These are phyloP conservation scores for Tenebrio molitor DNA, from an alignment of 1,140 invertebrate species.

Conservation along the genomic window DNA sequence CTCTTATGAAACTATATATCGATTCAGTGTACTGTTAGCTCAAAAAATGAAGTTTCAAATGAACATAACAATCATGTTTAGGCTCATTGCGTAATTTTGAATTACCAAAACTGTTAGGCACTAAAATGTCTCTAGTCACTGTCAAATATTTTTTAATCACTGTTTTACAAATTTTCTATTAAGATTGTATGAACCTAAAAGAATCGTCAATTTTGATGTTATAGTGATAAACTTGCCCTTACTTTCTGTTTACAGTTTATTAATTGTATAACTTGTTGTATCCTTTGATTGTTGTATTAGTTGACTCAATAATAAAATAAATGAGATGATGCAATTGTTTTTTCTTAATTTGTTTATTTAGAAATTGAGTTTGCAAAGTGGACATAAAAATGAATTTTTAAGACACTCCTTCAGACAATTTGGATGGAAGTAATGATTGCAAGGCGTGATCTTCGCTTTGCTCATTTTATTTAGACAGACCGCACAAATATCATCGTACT, in stretches of 20 bases:
- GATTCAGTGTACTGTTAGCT: neutral
- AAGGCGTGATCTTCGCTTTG: slow-evolving; percentile 78
- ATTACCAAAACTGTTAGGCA: slow-evolving; percentile 9
- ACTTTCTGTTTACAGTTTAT: neutral
- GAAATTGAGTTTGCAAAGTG: slow-evolving; percentile 75
- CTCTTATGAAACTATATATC: neutral
- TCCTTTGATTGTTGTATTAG: slow-evolving; percentile 41
- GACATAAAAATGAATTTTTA: slow-evolving; percentile 76
- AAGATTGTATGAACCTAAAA: neutral
- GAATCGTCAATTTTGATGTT: slow-evolving; percentile 19
- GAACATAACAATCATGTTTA: slow-evolving; percentile 6
- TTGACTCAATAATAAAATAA: slow-evolving; percentile 35
- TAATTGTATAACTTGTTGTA: slow-evolving; percentile 34
- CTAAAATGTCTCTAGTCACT: slow-evolving; percentile 33
- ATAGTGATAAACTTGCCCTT: slow-evolving; percentile 25
- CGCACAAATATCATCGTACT: slow-evolving; percentile 81
- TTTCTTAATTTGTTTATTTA: slow-evolving; percentile 22
- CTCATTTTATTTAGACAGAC: slow-evolving; percentile 79
- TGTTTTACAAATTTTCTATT: slow-evolving; percentile 13
- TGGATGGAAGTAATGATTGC: slow-evolving; percentile 82
- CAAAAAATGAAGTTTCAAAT: slow-evolving; percentile 9
- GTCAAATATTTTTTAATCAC: slow-evolving; percentile 24
- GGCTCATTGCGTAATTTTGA: slow-evolving; percentile 9
- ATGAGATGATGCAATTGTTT: neutral
- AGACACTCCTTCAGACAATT: slow-evolving; percentile 79